Conservation (phyloP, 2,797 vertebrate species). For the Mus spretus region DNA sequence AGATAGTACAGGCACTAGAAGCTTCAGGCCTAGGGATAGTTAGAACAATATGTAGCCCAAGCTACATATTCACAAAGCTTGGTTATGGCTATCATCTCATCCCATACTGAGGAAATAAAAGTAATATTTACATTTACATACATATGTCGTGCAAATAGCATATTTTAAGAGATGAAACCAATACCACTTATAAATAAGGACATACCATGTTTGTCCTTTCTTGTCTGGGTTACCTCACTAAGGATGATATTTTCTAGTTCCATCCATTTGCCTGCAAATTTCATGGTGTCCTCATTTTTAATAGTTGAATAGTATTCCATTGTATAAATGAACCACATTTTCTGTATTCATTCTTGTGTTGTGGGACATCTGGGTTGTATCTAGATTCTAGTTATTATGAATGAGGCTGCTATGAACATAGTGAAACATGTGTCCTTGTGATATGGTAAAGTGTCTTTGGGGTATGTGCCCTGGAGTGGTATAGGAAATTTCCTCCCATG, state of each 20-base stretch:
- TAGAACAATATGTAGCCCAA: background rate
- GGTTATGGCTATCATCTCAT: background rate
- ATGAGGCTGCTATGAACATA: background rate
- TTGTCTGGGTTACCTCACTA: background rate
- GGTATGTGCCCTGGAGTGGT: background rate
- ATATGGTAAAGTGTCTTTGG: background rate
- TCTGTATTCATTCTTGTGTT: background rate
- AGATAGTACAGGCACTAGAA: background rate
- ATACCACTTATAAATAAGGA: background rate
- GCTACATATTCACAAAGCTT: background rate
- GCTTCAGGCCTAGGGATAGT: background rate
- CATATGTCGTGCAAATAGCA: slow-evolving; percentile 36
- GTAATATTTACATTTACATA: slow-evolving; percentile 20
- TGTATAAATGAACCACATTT: background rate
- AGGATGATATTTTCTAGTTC: background rate
- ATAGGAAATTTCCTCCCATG: background rate
- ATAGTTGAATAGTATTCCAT: background rate
- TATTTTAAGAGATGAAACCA: slow-evolving; percentile 49
- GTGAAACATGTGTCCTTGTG: too few relatives aligned
- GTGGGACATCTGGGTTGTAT: background rate
- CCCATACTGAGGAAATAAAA: background rate
- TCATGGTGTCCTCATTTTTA: background rate
- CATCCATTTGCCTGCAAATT: background rate
- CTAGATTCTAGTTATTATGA: background rate
- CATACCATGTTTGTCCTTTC: background rate